Base-by-base conservation (phyloP, 1,140 invertebrate species). In the Lysiphlebus fabarum region DNA sequence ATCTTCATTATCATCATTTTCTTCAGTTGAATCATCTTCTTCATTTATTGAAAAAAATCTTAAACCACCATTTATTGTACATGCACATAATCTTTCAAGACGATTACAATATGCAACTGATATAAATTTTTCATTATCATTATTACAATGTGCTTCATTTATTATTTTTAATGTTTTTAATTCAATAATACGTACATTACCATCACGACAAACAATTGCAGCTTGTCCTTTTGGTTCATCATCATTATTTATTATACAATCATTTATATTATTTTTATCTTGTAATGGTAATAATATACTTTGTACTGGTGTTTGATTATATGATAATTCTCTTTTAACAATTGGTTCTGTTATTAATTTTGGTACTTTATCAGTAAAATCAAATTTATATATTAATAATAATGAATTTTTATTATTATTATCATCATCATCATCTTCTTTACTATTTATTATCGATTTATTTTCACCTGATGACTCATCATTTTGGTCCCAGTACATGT, bases 1-100 rank as follows among this genome's bases (percentile, higher is more conserved):
- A 63, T 86, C 86, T 59, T 88, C 87, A 34, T 85, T 82, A 9
- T 87, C 82, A 10, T 85, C 81, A 66, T 88, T 87, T 61, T 88
- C 87, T 2, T 83, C 81, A 2, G 82, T 83, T 65, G 88, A 86
- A 60, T 86, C 86, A 63, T 89, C 87, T 4, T 83, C 82, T 38
- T 87, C 85, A 45, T 84, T 86, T 4, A 92, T 77, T 33, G 88
- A 86, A 71, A 91, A 94, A 72, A 95, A 93, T 66, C 92, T 87
- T 47, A 95, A 81, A 51, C 86, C 85, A 3, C 93, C 92, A 57
- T 85, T 82, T 55, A 82, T 85, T 1, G 91, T 92, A 56, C 89
- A 90, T 6, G 87, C 88, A 74, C 92, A 95, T 14, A 96, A 76
- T 54, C 91, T 82, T 68, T 95, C 92, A 48, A 94, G 83, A 75